phyloP scores from a whole-genome alignment of 2,113 vertebrate genomes.

The Triplophysa siluroides region DNA sequence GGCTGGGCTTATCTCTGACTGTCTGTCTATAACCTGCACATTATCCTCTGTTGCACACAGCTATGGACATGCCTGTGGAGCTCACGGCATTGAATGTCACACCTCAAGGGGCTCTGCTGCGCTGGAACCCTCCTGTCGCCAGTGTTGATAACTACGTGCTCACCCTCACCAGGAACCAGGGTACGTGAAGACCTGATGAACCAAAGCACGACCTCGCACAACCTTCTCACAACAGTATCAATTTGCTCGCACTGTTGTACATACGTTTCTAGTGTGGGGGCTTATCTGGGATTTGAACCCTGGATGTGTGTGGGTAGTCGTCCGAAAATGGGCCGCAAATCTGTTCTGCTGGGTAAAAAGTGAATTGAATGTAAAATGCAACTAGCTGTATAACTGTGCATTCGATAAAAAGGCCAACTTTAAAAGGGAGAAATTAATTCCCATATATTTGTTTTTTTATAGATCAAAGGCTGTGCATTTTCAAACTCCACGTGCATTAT shows the following conservation, averaged over 20 bases:
- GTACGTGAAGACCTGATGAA: slow-evolving; percentile 66
- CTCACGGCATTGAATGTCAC: slow-evolving; percentile 87
- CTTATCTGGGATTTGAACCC: background rate
- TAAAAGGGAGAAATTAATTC: background rate
- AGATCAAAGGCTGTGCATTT: background rate
- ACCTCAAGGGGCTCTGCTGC: slow-evolving; percentile 85
- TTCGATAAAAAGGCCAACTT: background rate
- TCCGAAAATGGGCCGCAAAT: background rate
- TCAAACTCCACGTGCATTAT: too few relatives aligned
- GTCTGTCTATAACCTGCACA: slow-evolving; percentile 7
- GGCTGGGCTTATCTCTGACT: background rate
- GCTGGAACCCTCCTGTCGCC: slow-evolving; percentile 83
- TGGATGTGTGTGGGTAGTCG: background rate
- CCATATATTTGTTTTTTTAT: background rate
- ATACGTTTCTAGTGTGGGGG: background rate
- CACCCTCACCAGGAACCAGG: slow-evolving; percentile 79
- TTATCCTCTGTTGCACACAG: slow-evolving; percentile 65
- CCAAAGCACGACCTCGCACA: background rate
- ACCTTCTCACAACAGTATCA: background rate
- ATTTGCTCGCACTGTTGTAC: background rate
- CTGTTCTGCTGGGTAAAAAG: too few relatives aligned
- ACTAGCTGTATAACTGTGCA: background rate
- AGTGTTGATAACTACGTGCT: slow-evolving; percentile 90
- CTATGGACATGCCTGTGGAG: slow-evolving; percentile 88
- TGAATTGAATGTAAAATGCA: background rate